These are phyloP conservation scores for Serrognathus titanus DNA, from an alignment of 2,888 invertebrate genomes.

Conservation along the genomic window DNA sequence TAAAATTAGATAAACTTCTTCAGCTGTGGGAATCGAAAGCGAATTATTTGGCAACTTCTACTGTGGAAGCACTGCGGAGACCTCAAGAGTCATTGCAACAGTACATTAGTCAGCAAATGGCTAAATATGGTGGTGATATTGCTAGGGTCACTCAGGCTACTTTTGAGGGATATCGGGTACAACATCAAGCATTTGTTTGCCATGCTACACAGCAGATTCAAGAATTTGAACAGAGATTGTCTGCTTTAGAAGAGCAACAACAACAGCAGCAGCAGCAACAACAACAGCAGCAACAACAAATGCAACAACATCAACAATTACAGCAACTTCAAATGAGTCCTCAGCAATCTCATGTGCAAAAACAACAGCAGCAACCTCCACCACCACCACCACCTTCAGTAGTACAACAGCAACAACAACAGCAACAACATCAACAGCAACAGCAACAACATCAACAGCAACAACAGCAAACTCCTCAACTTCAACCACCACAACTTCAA, in stretches of 20 bases:
- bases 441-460: constrained; percentile 33
- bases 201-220: constrained; percentile 89
- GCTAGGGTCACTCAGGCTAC: constrained; percentile 49
- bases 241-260: constrained; percentile 53
- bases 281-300: constrained; percentile 41
- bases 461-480: constrained; percentile 35
- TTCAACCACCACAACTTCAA: not conserved
- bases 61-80: constrained; percentile 82
- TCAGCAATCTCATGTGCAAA: constrained; percentile 45
- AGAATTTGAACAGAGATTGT: constrained; percentile 73
- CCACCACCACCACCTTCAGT: no score
- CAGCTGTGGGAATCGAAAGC: constrained; percentile 96
- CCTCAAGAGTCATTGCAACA: constrained; percentile 85
- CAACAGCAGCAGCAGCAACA: constrained; percentile 21
- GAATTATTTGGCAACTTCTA: constrained; percentile 78
- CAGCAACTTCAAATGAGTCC: constrained; percentile 14
- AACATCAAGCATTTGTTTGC: constrained; percentile 92
- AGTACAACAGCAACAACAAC: no score
- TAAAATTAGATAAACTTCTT: constrained; percentile 88
- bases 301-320: no score
- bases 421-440: constrained; percentile 31
- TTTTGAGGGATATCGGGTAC: constrained; percentile 73
- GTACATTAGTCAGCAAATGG: constrained; percentile 81
- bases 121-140: constrained; percentile 72
- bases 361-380: constrained; percentile 48